Evolutionary conservation across 2,797 vertebrate species (phyloP).

Genomic region (Sebastes taczanowskii): DNA sequence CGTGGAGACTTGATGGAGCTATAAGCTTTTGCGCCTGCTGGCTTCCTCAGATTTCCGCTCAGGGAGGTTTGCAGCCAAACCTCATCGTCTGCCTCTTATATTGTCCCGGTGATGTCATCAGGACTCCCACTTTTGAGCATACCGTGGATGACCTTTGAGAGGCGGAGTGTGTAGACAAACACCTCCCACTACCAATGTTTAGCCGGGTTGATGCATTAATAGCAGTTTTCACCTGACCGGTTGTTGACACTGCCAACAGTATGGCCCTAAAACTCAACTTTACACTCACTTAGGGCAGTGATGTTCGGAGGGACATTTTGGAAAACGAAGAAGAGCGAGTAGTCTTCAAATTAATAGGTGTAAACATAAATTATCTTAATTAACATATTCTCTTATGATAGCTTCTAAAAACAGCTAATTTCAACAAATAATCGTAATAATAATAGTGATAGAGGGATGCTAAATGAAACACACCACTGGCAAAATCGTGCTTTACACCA

Average conservation of each 20-base stretch:
- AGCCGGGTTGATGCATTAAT: conserved; percentile 38
- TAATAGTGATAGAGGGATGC: background rate
- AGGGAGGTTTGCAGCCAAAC: conserved; percentile 13
- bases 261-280: conserved; percentile 25
- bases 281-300: conserved; percentile 1
- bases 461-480: background rate
- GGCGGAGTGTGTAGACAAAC: conserved; percentile 15
- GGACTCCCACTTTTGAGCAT: conserved; percentile 24
- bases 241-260: conserved; percentile 43
- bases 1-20: background rate
- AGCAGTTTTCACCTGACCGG: conserved; percentile 23
- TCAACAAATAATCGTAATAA: background rate
- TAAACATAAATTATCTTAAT: background rate
- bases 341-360: background rate
- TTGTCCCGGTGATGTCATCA: conserved; percentile 43
- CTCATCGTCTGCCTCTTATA: conserved; percentile 53
- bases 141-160: conserved; percentile 65
- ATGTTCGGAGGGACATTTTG: conserved; percentile 1
- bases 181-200: conserved; percentile 27
- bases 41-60: background rate
- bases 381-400: too few relatives aligned
- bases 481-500: background rate
- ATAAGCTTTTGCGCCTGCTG: background rate
- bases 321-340: conserved; percentile 1
- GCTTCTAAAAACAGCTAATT: background rate